phyloP scores from a whole-genome alignment of 2,888 invertebrate genomes.

The Plusia festucae region DNA sequence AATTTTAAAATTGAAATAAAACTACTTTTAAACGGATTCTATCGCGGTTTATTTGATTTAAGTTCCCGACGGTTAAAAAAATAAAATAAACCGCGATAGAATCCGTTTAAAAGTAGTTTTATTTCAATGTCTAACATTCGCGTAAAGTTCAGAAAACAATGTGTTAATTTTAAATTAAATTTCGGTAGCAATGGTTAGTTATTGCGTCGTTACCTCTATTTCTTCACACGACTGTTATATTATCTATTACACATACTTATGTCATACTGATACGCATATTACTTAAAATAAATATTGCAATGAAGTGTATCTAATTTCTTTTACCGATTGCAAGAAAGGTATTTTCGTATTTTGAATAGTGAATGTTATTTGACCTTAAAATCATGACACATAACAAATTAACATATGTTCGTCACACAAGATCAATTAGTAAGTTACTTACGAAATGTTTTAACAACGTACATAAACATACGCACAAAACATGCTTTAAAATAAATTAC shows the following conservation, averaged over 20 bases:
- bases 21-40: no score
- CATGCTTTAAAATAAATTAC: no score
- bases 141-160: no score
- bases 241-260: slow-evolving; percentile 46
- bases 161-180: slow-evolving; percentile 44
- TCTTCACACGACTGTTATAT: slow-evolving; percentile 37
- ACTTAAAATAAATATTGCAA: slow-evolving; percentile 21
- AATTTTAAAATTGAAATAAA: no score
- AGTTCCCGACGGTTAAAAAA: no score
- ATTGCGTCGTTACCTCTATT: slow-evolving; percentile 28
- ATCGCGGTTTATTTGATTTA: no score
- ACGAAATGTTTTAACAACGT: slow-evolving; percentile 10
- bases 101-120: no score
- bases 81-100: no score
- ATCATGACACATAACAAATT: slow-evolving; percentile 34
- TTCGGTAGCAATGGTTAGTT: slow-evolving; percentile 30
- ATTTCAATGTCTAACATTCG: no score
- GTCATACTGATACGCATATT: slow-evolving; percentile 42
- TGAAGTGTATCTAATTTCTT: slow-evolving; percentile 35
- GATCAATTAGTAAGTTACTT: slow-evolving; percentile 34
- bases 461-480: not conserved
- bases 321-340: slow-evolving; percentile 27
- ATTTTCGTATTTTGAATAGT: slow-evolving; percentile 8
- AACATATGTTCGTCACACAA: slow-evolving; percentile 18
- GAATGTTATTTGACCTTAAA: slow-evolving; percentile 26